A percentile compares a stretch with the other conserved stretches of the same genome.
Evolutionary conservation across 2,113 vertebrate genomes (phyloP).

Genomic region (Lagopus muta): DNA sequence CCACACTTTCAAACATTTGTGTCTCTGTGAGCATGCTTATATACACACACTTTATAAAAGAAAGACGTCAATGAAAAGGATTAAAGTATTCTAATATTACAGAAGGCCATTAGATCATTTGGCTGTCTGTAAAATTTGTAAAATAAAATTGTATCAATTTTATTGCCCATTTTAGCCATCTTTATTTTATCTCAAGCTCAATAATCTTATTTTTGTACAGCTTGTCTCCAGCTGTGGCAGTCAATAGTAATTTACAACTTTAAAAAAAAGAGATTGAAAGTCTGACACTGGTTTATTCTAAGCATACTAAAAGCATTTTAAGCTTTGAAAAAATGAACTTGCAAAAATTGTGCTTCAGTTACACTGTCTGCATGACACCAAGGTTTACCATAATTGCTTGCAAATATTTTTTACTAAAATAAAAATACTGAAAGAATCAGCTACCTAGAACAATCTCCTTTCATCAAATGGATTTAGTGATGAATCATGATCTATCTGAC

Average conservation of each 20-base stretch:
- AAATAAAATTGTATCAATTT: neutral
- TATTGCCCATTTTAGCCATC: neutral
- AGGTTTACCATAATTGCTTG: neutral
- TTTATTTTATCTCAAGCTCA: neutral
- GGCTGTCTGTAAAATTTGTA: neutral
- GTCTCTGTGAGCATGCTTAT: neutral
- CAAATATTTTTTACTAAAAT: neutral
- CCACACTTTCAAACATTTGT: neutral
- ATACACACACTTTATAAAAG: neutral
- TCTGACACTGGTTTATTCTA: neutral
- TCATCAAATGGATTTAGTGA: conserved; percentile 16
- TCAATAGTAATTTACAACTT: neutral
- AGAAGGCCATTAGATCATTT: neutral
- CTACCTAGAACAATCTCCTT: neutral
- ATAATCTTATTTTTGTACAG: neutral
- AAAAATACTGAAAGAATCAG: neutral
- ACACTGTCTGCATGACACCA: neutral
- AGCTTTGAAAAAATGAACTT: neutral
- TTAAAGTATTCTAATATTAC: neutral
- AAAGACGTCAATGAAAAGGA: neutral
- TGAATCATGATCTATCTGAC: conserved; percentile 27
- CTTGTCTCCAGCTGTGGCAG: neutral
- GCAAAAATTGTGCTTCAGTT: neutral
- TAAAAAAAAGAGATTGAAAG: neutral
- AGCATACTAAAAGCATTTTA: neutral